Conservation (phyloP, 1,140 invertebrate species). For the Meloidogyne floridensis region DNA sequence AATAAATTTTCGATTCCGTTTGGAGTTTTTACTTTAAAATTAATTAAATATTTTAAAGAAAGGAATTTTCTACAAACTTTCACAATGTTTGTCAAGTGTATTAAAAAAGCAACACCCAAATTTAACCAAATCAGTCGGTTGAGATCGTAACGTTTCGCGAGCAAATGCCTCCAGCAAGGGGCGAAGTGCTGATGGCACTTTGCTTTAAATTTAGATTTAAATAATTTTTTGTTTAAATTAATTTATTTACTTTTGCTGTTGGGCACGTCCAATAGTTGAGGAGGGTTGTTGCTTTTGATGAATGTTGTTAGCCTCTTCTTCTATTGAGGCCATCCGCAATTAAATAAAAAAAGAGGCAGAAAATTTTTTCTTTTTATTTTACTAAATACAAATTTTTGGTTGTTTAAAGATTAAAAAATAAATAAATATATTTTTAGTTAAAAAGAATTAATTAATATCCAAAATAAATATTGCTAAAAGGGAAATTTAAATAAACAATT, state of each 20-base stretch:
- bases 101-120: slow-evolving; percentile 52
- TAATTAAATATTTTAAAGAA: slow-evolving; percentile 11
- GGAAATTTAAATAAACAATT: no score
- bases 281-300: not conserved
- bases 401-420: no score
- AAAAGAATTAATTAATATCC: no score
- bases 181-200: slow-evolving; percentile 46
- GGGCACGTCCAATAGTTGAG: no score
- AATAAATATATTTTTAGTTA: no score
- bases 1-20: slow-evolving; percentile 26
- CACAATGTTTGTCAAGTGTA: slow-evolving; percentile 31
- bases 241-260: not conserved
- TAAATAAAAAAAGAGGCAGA: not conserved
- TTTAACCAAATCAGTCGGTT: slow-evolving; percentile 43
- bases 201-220: slow-evolving; percentile 30
- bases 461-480: no score
- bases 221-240: not conserved
- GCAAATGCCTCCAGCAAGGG: slow-evolving; percentile 53
- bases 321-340: not conserved
- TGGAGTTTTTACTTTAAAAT: slow-evolving; percentile 16
- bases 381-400: no score
- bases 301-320: not conserved
- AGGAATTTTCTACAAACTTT: slow-evolving; percentile 32
- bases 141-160: slow-evolving; percentile 46
- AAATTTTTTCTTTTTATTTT: no score